These are phyloP conservation scores for Drosophila insularis DNA, from an alignment of 1,140 invertebrate genomes.

Conservation along the genomic window DNA sequence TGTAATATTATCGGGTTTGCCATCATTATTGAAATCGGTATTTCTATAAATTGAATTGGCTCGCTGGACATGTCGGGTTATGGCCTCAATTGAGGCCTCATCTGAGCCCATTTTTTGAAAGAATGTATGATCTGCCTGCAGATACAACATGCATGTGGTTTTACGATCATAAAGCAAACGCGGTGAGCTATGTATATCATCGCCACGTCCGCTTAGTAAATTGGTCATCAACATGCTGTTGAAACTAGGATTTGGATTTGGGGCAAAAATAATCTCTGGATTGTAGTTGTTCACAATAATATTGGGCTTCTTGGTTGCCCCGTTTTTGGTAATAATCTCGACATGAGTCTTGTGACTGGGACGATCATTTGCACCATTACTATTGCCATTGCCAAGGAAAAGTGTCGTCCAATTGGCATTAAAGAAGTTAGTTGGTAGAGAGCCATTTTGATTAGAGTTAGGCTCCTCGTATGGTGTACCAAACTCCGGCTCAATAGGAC, in stretches of 20 bases:
- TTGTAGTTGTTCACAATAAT: slow-evolving; percentile 82
- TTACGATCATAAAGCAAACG: slow-evolving; percentile 84
- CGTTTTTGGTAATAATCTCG: slow-evolving; percentile 85
- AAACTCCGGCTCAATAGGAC: slow-evolving; percentile 70
- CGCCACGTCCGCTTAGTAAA: slow-evolving; percentile 86
- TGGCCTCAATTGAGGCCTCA: slow-evolving; percentile 96
- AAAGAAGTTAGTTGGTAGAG: slow-evolving; percentile 79
- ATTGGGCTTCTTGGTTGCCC: slow-evolving; percentile 83
- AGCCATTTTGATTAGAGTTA: slow-evolving; percentile 72
- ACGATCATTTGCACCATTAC: slow-evolving; percentile 68
- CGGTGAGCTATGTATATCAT: slow-evolving; percentile 56
- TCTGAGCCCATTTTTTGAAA: slow-evolving; percentile 95
- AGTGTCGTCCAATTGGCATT: slow-evolving; percentile 82
- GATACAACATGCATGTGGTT: slow-evolving; percentile 94
- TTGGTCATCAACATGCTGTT: slow-evolving; percentile 84
- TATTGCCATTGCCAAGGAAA: slow-evolving; percentile 55
- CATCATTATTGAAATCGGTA: slow-evolving; percentile 97
- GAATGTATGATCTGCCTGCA: slow-evolving; percentile 97
- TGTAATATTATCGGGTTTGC: slow-evolving; percentile 94
- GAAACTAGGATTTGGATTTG: slow-evolving; percentile 83
- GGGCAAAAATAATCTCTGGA: slow-evolving; percentile 79
- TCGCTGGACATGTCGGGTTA: slow-evolving; percentile 96
- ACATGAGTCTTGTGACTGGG: slow-evolving; percentile 86
- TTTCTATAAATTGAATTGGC: slow-evolving; percentile 96
- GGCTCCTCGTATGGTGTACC: slow-evolving; percentile 70